A percentile compares a stretch with the other conserved stretches of the same genome.
These are phyloP conservation scores for Apodemia hepburni DNA, from an alignment of 2,888 invertebrate genomes.

Conservation along the genomic window DNA sequence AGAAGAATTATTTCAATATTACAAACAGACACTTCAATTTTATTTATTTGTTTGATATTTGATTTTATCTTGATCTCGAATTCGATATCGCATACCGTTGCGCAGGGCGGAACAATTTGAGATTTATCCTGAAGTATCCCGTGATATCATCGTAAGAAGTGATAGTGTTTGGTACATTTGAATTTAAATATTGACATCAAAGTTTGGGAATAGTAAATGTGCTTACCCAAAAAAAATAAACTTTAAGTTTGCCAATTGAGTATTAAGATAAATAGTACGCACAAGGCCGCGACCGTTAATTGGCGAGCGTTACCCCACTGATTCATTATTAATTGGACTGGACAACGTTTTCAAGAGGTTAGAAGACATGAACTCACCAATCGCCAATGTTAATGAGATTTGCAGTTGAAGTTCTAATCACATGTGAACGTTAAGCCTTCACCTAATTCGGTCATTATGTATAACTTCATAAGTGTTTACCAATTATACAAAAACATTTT, in stretches of 20 bases:
- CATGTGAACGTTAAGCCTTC: conserved; percentile 40
- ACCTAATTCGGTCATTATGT: conserved; percentile 31
- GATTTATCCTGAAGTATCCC: too few species aligned
- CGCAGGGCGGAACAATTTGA: too few species aligned
- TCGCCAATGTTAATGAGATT: conserved; percentile 38
- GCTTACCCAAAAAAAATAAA: neutral
- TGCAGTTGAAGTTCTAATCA: conserved; percentile 35
- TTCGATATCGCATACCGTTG: too few species aligned
- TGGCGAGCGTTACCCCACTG: conserved; percentile 35
- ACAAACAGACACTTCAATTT: too few species aligned
- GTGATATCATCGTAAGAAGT: too few species aligned
- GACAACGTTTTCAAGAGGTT: conserved; percentile 30
- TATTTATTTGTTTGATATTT: too few species aligned
- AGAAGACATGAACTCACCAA: conserved; percentile 21
- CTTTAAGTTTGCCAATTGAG: conserved; percentile 13
- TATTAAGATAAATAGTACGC: conserved; percentile 26
- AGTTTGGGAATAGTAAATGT: neutral
- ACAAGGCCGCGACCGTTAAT: conserved; percentile 43
- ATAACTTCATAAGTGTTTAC: conserved; percentile 7
- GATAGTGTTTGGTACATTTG: too few species aligned
- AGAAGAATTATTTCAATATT: too few species aligned
- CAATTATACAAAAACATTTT: conserved; percentile 7
- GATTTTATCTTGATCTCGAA: too few species aligned
- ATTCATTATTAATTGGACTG: conserved; percentile 39
- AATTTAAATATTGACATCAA: neutral